Evolutionary conservation across 2,113 vertebrate species (phyloP).

Genomic region (Mustelus asterias): DNA sequence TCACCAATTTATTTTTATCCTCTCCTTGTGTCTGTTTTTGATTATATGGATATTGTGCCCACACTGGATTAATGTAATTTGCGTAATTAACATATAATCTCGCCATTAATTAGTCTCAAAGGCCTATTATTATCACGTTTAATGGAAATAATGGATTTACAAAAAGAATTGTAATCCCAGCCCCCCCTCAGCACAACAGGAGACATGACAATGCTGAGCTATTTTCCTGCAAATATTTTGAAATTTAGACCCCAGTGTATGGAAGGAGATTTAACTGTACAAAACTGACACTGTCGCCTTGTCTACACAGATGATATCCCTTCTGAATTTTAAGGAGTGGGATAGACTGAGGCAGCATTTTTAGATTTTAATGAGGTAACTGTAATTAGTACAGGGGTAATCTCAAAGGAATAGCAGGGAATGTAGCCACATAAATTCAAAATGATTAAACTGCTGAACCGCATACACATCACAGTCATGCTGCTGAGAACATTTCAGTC

Average conservation of each 20-base stretch:
- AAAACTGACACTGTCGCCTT: background rate
- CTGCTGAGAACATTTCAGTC: background rate
- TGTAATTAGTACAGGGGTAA: conserved; percentile 29
- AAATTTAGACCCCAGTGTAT: background rate
- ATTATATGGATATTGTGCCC: conserved; percentile 9
- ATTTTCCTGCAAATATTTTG: conserved; percentile 29
- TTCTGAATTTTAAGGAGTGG: conserved; percentile 33
- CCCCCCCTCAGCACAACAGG: background rate
- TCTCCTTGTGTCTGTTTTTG: background rate
- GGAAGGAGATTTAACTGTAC: conserved; percentile 18
- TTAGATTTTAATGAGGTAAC: conserved; percentile 30
- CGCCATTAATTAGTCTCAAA: conserved; percentile 21
- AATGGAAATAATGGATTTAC: conserved; percentile 30
- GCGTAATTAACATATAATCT: conserved; percentile 36
- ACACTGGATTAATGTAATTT: conserved; percentile 30
- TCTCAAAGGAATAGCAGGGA: conserved; percentile 7
- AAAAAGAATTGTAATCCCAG: conserved; percentile 17
- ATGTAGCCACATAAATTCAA: conserved; percentile 21
- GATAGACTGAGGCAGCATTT: conserved; percentile 24
- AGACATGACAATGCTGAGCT: background rate
- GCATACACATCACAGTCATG: background rate
- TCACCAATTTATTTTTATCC: conserved; percentile 14
- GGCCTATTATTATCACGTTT: conserved; percentile 15
- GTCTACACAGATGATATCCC: conserved; percentile 21
- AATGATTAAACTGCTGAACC: conserved; percentile 19